Base-by-base conservation (phyloP, 2,797 vertebrate genomes). In the Pampus argenteus region DNA sequence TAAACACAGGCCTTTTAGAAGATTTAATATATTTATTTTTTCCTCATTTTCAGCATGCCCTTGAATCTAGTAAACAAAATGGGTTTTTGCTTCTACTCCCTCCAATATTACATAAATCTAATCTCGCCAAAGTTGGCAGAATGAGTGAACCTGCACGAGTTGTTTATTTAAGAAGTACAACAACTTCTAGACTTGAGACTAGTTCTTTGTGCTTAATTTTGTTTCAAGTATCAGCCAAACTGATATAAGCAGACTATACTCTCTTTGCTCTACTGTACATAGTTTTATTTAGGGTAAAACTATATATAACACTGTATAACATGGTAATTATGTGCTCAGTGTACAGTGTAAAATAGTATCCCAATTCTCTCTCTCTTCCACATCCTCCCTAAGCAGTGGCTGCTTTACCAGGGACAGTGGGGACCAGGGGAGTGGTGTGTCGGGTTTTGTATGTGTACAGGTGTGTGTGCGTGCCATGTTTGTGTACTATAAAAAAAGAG, bases 321-420 rank as follows among this genome's bases (percentile, higher is more conserved):
- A 60, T 9, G 51, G 15, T 45, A 5, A 47, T 62, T 25, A 51
- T 1, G 7, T 28, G 17, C 17, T 18, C 8, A 66, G 50, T 23
- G 7, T 29, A 29, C 28, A 7, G 28, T 29, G 28, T 3, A 7
- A 29, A 29, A 29, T 28, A 23, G 13, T 66, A 22, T 67, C 34
- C 18, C n/a, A 4, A 11, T 69, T n/a, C 3, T 15, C 31, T 4
- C 14, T 29, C 11, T 38, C 17, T 40, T 56, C 23, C 22, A 9
- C 28, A 58, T 38, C 47, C 14, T 10, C 22, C 9, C 34, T 54
- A 38, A 71, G 72, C 63, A 79, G 45, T 70, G 42, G 58, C 58
- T 87, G 66, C 51, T 82, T 72, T 57, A 56, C 55, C 45, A 20
- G 47, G 5, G 29, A 71, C 57, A 59, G 34, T 61, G 22, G 52